A percentile compares a stretch with the other conserved stretches of the same genome.
phyloP scores from a whole-genome alignment of 2,113 vertebrate species.

The Marmota monax region DNA sequence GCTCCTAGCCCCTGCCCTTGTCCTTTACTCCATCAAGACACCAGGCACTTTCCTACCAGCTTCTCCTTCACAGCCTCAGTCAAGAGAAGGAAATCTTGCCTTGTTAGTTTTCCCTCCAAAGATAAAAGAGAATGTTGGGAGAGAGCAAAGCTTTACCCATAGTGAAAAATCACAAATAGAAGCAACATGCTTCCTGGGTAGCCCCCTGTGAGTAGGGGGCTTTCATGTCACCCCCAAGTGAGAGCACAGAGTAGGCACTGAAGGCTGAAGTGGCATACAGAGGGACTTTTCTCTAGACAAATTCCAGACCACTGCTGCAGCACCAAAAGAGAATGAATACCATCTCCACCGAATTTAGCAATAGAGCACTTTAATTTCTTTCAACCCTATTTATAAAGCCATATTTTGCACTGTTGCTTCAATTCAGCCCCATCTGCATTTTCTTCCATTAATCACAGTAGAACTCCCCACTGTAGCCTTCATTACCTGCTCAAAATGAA shows the following conservation, averaged over 20 bases:
- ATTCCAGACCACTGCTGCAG: background rate
- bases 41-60: background rate
- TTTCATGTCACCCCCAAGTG: background rate
- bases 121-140: background rate
- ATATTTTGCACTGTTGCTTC: background rate
- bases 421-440: slow-evolving; percentile 77
- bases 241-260: background rate
- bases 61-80: background rate
- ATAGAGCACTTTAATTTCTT: background rate
- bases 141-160: background rate
- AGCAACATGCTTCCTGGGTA: background rate
- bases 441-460: slow-evolving; percentile 72
- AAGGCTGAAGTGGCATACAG: background rate
- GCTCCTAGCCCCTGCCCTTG: background rate
- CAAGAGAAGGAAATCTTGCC: background rate
- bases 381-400: slow-evolving; percentile 67
- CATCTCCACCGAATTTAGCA: background rate
- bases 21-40: background rate
- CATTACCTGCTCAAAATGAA: slow-evolving; percentile 83
- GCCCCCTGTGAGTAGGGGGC: background rate
- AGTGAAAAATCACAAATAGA: background rate
- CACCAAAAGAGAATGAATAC: background rate
- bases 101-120: background rate
- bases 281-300: background rate
- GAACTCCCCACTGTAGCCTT: slow-evolving; percentile 74